Evolutionary conservation across 2,888 invertebrate genomes (phyloP), one percentile per base, ranked within the genome.

Genomic region (Oxycera nigricornis): DNA sequence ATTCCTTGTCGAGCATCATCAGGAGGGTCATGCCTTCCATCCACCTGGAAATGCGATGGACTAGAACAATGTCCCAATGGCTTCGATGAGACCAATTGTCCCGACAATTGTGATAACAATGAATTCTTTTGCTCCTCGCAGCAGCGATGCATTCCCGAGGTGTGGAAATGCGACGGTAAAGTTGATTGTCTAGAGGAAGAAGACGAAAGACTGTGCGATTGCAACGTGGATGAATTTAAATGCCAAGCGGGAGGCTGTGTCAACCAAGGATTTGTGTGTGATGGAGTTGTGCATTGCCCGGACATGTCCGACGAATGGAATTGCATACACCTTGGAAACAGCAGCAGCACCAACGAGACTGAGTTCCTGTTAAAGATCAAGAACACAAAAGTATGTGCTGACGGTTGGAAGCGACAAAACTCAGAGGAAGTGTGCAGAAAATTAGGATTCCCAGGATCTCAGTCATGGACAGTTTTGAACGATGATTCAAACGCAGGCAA

Each of bases 231-330:
- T 74, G 86, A 89, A 80, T 89, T 88, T 80, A 88, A 87, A 80
- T 90, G 90, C 78, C 80, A 83, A 50, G 85, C 87, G 0, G 90
- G 90, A 17, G 89, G 89, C n/a, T 90, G 90, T 79, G 85, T 90
- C 22, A 82, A 84, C 0, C 79, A 81, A 46, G 80, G 82, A 22
- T 84, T 87, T 77, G 81, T 88, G 2, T 91, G 91, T 79, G 89
- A 91, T 80, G 90, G 90, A 1, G 82, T 87, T 24, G 85, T 86
- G 30, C 87, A 91, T 77, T 91, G 91, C 79, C 86, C 88, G 0
- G 91, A 90, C 80, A 84, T 84, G 74, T 90, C 89, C 1, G 91
- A 91, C 79, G 90, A 91, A 82, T 90, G 89, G 88, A 83, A 86
- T 68, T 91, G 90, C 78, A 78, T 87, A 14, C 77, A 79, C 59